These are phyloP conservation scores for Oxygymnocypris stewartii DNA, from an alignment of 2,113 vertebrate species.

Conservation along the genomic window DNA sequence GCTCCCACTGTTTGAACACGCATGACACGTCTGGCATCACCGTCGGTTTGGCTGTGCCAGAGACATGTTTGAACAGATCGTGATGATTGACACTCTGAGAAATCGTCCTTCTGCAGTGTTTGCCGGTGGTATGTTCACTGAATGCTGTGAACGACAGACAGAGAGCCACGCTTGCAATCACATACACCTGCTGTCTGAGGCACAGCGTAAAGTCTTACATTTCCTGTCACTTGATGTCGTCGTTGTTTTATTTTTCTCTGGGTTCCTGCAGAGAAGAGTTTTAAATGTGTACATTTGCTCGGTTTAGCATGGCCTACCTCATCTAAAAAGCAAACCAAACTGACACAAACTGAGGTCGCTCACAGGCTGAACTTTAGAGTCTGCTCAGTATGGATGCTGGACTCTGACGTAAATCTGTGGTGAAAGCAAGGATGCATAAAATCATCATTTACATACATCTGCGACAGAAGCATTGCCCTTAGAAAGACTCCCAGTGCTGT, in stretches of 20 bases:
- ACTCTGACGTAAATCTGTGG: conserved; percentile 12
- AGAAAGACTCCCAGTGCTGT: conserved; percentile 42
- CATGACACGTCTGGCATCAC: neutral
- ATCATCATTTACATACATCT: conserved; percentile 58
- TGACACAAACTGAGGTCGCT: neutral
- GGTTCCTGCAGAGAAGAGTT: neutral
- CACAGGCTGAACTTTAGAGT: conserved; percentile 9
- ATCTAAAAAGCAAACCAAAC: neutral
- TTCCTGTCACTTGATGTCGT: conserved; percentile 1
- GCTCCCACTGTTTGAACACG: neutral
- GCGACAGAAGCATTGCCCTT: conserved; percentile 32
- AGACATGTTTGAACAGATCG: neutral
- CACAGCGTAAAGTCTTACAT: conserved; percentile 1
- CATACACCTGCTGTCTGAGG: conserved; percentile 27
- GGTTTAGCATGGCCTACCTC: neutral
- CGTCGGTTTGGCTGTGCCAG: neutral
- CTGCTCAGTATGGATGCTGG: conserved; percentile 54
- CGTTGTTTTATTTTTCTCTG: conserved; percentile 23
- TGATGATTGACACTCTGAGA: conserved; percentile 45
- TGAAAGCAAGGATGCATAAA: conserved; percentile 48
- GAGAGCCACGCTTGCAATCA: conserved; percentile 8
- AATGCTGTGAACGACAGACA: conserved; percentile 23
- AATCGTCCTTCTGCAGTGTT: neutral
- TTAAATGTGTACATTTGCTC: neutral
- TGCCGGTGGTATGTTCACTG: conserved; percentile 8